phyloP scores from a whole-genome alignment of 1,140 invertebrate genomes.

The Bombus impatiens region DNA sequence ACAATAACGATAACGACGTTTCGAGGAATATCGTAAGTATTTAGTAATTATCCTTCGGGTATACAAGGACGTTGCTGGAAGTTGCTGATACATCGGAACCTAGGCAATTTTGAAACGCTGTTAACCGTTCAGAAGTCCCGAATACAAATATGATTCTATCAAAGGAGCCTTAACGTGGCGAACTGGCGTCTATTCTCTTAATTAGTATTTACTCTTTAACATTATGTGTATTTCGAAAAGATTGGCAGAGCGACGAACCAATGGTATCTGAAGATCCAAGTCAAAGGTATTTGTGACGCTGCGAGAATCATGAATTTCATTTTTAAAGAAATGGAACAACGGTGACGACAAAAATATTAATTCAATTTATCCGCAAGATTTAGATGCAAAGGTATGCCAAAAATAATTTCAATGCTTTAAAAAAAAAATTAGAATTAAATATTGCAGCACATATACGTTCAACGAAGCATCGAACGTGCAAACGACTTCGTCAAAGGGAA shows the following conservation, averaged over 20 bases:
- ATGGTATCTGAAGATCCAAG: too few relatives aligned
- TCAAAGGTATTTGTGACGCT: too few relatives aligned
- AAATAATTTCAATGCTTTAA: too few relatives aligned
- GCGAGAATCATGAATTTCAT: too few relatives aligned
- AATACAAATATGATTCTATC: not conserved
- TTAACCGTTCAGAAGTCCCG: not conserved
- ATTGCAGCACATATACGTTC: not conserved
- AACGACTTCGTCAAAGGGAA: not conserved
- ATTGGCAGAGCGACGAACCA: too few relatives aligned
- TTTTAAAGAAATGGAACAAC: too few relatives aligned
- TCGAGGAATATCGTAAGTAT: slow-evolving; percentile 25
- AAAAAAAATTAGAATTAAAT: not conserved
- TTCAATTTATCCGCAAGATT: too few relatives aligned
- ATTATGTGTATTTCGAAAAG: too few relatives aligned
- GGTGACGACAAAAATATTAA: too few relatives aligned
- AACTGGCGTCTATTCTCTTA: too few relatives aligned
- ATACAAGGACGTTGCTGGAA: not conserved
- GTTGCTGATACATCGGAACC: slow-evolving; percentile 8
- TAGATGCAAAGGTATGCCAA: too few relatives aligned
- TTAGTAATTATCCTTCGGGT: slow-evolving; percentile 14
- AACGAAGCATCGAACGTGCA: not conserved
- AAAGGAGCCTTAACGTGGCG: not conserved
- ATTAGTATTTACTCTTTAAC: too few relatives aligned
- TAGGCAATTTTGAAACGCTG: not conserved
- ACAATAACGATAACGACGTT: slow-evolving; percentile 52